Evolutionary conservation across 2,888 invertebrate species (phyloP).

Genomic region (Allacma fusca): DNA sequence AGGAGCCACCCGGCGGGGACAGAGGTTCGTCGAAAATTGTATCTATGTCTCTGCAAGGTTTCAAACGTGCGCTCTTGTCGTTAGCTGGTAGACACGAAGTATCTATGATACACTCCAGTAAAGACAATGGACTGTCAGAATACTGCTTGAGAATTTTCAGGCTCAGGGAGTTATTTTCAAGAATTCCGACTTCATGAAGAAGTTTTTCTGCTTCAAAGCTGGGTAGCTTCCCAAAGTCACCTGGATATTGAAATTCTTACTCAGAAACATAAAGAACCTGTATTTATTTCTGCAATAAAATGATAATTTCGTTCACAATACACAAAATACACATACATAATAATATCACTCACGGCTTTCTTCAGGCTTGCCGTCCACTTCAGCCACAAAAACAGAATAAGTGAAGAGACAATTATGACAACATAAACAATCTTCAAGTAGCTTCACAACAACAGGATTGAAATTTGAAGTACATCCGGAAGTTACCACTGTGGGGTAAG

Average conservation of each 20-base stretch:
- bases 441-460: conserved; percentile 45
- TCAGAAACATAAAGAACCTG: no score
- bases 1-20: not conserved
- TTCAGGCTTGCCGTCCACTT: conserved; percentile 31
- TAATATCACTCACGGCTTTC: no score
- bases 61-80: not conserved
- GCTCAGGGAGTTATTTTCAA: conserved; percentile 37
- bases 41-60: not conserved
- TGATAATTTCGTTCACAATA: no score
- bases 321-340: no score
- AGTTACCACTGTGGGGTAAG: conserved; percentile 52
- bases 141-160: conserved; percentile 52
- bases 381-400: conserved; percentile 55
- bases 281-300: no score
- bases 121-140: conserved; percentile 50
- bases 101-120: conserved; percentile 53
- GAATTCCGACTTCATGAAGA: conserved; percentile 50
- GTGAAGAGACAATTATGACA: conserved; percentile 57
- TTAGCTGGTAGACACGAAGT: not conserved
- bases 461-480: conserved; percentile 34
- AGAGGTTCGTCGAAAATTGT: not conserved
- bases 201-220: conserved; percentile 53
- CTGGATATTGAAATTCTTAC: conserved; percentile 39
- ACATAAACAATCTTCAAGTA: conserved; percentile 57
- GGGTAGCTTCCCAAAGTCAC: conserved; percentile 50